phyloP scores from a whole-genome alignment of 2,797 vertebrate genomes.

The Pogoniulus pusillus region DNA sequence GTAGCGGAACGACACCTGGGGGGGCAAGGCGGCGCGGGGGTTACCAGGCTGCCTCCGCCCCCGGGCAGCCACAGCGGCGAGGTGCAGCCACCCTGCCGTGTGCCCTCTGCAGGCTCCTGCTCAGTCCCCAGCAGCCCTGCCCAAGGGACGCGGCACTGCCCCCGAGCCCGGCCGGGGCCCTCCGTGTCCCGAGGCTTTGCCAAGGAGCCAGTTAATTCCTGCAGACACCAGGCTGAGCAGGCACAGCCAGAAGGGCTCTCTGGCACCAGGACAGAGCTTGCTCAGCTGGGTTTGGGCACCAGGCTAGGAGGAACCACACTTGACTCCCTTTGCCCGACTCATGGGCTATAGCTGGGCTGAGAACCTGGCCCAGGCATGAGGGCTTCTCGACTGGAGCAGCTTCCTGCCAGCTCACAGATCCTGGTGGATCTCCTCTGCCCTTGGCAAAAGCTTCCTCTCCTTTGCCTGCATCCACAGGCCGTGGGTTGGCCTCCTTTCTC shows the following conservation, averaged over 20 bases:
- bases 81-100: accelerated
- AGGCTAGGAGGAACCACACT: background rate
- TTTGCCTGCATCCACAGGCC: background rate
- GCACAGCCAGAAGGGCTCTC: background rate
- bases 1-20: conserved; percentile 93
- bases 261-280: background rate
- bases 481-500: background rate
- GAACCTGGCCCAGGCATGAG: background rate
- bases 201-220: background rate
- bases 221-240: background rate
- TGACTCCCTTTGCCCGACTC: accelerated
- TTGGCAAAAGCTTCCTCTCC: background rate
- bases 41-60: background rate
- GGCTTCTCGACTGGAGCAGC: background rate
- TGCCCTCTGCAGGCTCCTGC: background rate
- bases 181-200: too few species aligned
- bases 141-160: too few species aligned
- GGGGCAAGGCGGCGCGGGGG: background rate
- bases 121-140: background rate
- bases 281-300: background rate
- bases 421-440: background rate
- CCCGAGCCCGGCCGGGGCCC: too few species aligned
- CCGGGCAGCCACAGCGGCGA: accelerated
- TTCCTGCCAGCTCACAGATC: background rate
- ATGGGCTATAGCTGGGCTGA: accelerated